Evolutionary conservation across 2,888 invertebrate species (phyloP), one percentile per base, ranked within the genome.

Genomic region (Netelia inedita): DNA sequence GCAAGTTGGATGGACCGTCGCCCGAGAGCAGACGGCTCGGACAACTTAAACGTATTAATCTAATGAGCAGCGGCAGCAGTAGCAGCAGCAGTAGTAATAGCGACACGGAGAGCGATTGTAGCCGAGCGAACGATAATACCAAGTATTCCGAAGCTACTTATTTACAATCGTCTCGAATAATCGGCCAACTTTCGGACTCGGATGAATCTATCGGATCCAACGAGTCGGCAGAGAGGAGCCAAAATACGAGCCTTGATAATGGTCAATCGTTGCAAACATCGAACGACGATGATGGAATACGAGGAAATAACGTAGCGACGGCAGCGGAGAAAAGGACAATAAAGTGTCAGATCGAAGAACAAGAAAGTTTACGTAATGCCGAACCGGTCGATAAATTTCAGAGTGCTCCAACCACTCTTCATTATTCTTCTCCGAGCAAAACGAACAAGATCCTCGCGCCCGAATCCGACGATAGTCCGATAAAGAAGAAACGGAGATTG

Each of bases 31-130:
- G 59, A 72, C 85, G 86, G 8, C 28, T 87, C 1, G 57, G 74
- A 53, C 86, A 85, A 81, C n/a, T 88, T 8, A 86, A 79, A 53
- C 83, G 79, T 10, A 79, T 89, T 35, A 87, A 89, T 82, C 81
- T 88, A 8, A n/a, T 66, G 28, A 59, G 57, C 71, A 74, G 59
- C 16, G 86, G 50, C 23, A 35, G 35, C 6, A 35, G 35, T 35
- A 35, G 35, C 6, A 59, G 57, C 65, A 74, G 35, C 6, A 35
- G 35, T 35, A 35, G 35, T 6, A 59, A 50, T 59, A 74, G 59
- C 21, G 86, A 50, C 8, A 11, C 3, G 1, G 86, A 85, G 0
- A 83, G 82, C 41, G 85, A 84, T 8, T 83, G 83, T 6, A 23
- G 11, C 21, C 35, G n/a, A 23, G 43, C 35, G 6, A 35, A 61